Base-by-base conservation (phyloP, 2,888 invertebrate species). In the Microdon myrmicae region DNA sequence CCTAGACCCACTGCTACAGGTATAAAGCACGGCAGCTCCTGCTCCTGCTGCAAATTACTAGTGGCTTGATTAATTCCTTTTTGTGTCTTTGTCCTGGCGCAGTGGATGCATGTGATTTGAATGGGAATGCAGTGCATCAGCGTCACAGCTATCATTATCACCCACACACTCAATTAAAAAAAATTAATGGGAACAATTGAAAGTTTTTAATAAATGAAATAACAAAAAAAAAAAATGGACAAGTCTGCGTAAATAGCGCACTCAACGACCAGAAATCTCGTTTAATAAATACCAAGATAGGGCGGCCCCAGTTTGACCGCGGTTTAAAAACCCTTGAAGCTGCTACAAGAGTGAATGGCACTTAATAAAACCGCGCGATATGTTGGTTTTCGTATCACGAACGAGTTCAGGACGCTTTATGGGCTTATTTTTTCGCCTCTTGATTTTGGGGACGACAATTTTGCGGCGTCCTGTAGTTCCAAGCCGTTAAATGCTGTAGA, bases 311-410 rank as follows among this genome's bases (percentile, higher is more conserved):
- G 20, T 26, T 26, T 17, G 13, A 19, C 8, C 41, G 20, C 9
- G 4, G 31, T 29, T 39, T 34, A 49, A 49, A 43, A 44, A 22
- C 37, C 26, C 45, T 55, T 34, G 48, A 51, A 64, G 56, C 51
- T 28, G 64, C 64, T 56, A 64, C 64, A 64, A 56, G 53, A 56
- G 56, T 64, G 45, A 31, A 56, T 51, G 47, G 38, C 51, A 64
- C 64, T 64, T 56, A 64, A 51, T 56, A 56, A 64, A 64, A 55
- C 56, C 64, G 37, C 51, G 31, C 51, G 61, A 61, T 61, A 56
- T 45, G 55, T 56, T 37, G 55, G 55, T 56, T 51, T 51, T 23
- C 41, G 37, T 56, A 56, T 64, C 47, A 56, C 22, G 31, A 13
- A 23, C 39, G 43, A 54, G 35, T 49, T 35, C 22, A 12, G 8